phyloP scores from a whole-genome alignment of 2,797 vertebrate genomes.

The Moxostoma hubbsi region DNA sequence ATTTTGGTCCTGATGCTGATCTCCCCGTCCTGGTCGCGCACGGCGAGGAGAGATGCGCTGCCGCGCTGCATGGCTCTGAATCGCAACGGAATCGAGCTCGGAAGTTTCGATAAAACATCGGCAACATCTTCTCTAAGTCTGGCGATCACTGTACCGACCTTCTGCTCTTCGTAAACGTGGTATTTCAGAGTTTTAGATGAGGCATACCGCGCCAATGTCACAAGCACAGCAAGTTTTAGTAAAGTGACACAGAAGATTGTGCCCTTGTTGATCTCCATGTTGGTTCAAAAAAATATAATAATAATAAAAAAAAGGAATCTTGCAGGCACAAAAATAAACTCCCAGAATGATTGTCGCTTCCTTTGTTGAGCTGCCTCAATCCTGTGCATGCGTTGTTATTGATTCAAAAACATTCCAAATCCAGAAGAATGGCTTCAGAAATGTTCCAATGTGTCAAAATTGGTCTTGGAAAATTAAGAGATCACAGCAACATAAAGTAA shows the following conservation, averaged over 20 bases:
- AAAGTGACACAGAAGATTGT: constrained; percentile 62
- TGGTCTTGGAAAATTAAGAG: neutral
- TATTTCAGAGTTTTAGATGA: constrained; percentile 89
- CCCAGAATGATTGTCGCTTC: constrained; percentile 30
- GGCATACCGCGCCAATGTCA: constrained; percentile 67
- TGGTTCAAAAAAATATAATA: constrained; percentile 29
- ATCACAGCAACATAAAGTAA: constrained; percentile 16
- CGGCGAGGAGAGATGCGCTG: constrained; percentile 82
- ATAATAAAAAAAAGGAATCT: constrained; percentile 25
- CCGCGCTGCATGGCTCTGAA: constrained; percentile 93
- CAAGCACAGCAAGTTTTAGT: constrained; percentile 67
- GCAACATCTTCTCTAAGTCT: constrained; percentile 90
- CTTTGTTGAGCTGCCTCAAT: constrained; percentile 27
- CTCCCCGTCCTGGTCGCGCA: constrained; percentile 92
- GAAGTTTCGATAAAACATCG: constrained; percentile 87
- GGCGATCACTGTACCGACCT: constrained; percentile 89
- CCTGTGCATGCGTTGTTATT: constrained; percentile 33
- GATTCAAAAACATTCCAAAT: constrained; percentile 47
- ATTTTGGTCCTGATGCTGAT: constrained; percentile 92
- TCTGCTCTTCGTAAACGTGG: constrained; percentile 93
- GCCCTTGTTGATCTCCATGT: constrained; percentile 61
- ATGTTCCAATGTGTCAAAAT: constrained; percentile 9
- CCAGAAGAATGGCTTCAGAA: constrained; percentile 20
- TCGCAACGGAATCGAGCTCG: constrained; percentile 85
- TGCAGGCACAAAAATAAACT: constrained; percentile 37